Evolutionary conservation across 2,113 vertebrate species (phyloP).

Genomic region (Myotis lucifugus): DNA sequence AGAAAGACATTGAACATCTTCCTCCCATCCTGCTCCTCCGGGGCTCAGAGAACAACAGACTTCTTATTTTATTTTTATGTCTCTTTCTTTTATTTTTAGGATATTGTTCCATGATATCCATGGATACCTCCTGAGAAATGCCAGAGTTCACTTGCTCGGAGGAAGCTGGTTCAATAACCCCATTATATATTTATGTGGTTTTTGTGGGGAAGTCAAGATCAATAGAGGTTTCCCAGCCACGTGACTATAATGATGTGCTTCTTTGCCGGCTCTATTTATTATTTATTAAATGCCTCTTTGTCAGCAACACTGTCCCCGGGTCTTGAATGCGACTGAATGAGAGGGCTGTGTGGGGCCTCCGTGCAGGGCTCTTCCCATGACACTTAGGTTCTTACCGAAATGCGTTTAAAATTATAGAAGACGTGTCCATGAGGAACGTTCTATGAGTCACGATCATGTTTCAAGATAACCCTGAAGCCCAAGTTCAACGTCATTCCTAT

Average conservation of each 20-base stretch:
- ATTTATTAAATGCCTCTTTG: conserved; percentile 61
- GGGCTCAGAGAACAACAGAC: neutral
- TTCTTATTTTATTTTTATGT: neutral
- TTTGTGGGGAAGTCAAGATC: conserved; percentile 57
- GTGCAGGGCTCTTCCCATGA: neutral
- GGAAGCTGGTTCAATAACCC: conserved; percentile 27
- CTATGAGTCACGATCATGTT: neutral
- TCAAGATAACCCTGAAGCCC: neutral
- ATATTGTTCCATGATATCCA: neutral
- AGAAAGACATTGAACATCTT: neutral
- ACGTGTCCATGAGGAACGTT: neutral
- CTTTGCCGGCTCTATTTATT: conserved; percentile 46
- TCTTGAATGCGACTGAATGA: conserved; percentile 8
- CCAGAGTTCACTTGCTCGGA: neutral
- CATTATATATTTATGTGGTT: conserved; percentile 64
- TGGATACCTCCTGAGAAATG: neutral
- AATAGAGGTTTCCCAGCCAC: conserved; percentile 28
- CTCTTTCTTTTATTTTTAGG: conserved; percentile 15
- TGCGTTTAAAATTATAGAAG: conserved; percentile 25
- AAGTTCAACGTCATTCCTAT: neutral
- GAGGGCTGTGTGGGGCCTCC: neutral
- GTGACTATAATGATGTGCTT: conserved; percentile 37
- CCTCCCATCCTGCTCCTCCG: neutral
- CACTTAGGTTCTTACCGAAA: neutral
- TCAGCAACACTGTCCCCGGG: neutral